Evolutionary conservation across 2,113 vertebrate genomes (phyloP).

Genomic region (Mus musculus): GRCm39 chr8:78433501-78434000

Average conservation of each 20-base stretch:
- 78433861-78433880: no score
- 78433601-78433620: conserved; percentile 2
- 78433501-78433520: not conserved
- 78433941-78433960: no score
- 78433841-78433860: not conserved
- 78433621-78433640: not conserved
- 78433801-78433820: not conserved
- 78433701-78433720: not conserved
- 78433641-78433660: not conserved
- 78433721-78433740: not conserved
- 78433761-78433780: not conserved
- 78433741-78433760: not conserved
- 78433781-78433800: not conserved
- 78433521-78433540: not conserved
- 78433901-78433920: not conserved
- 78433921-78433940: not conserved
- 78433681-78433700: not conserved
- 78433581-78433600: not conserved
- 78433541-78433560: conserved; percentile 37
- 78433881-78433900: not conserved
- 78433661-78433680: not conserved
- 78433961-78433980: no score
- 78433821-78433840: not conserved
- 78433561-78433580: conserved; percentile 4
- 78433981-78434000: not conserved